Conservation (phyloP, 1,140 invertebrate species). For the Solenopsis invicta region DNA sequence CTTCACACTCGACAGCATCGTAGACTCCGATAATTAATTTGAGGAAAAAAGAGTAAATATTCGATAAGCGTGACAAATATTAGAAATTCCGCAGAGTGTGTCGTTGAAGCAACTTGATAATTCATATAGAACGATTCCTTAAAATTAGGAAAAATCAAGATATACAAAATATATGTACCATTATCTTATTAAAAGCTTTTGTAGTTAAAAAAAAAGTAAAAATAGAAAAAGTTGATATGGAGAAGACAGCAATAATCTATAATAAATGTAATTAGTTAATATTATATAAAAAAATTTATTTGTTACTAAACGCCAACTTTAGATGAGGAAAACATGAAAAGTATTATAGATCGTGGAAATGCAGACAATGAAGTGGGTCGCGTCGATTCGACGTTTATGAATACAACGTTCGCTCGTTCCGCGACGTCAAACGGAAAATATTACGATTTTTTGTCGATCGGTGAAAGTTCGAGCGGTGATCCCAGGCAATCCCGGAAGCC, state of each 20-base stretch:
- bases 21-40: slow-evolving; percentile 14
- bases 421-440: slow-evolving; percentile 39
- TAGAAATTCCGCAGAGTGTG: slow-evolving; percentile 10
- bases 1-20: slow-evolving; percentile 5
- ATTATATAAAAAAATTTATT: background rate
- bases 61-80: slow-evolving; percentile 5
- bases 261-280: background rate
- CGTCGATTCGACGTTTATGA: slow-evolving; percentile 28
- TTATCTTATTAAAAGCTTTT: background rate
- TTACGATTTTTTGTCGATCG: slow-evolving; percentile 43
- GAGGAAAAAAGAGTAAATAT: background rate
- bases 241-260: background rate
- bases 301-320: background rate
- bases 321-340: background rate
- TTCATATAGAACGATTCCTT: background rate
- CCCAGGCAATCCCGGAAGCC: slow-evolving; percentile 65
- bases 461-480: slow-evolving; percentile 60
- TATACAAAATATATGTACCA: background rate
- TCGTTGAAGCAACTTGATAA: background rate
- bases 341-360: slow-evolving; percentile 16
- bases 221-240: background rate
- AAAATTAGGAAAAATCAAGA: slow-evolving; percentile 19
- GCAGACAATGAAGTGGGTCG: slow-evolving; percentile 35
- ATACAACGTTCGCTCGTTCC: slow-evolving; percentile 11
- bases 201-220: background rate